phyloP scores from a whole-genome alignment of 2,113 vertebrate species.

The Lepus americanus region DNA sequence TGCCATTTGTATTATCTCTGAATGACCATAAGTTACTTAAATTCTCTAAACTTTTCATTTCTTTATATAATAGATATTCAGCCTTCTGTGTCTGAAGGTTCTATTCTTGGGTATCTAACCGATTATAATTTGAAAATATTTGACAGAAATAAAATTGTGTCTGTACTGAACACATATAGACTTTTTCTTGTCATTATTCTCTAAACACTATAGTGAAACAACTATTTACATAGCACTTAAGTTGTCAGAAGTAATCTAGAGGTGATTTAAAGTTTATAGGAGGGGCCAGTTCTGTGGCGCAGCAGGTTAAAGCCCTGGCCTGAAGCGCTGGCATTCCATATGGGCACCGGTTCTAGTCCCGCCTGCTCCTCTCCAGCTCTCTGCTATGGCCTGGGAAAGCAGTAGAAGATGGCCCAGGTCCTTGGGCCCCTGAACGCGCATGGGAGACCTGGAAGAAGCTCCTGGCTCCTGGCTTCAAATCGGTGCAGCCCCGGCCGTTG shows the following conservation, averaged over 20 bases:
- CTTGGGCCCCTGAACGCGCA: too few relatives aligned
- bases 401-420: too few relatives aligned
- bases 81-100: neutral
- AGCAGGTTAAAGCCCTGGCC: too few relatives aligned
- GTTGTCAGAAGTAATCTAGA: neutral
- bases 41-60: constrained; percentile 44
- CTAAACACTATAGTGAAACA: neutral
- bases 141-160: neutral
- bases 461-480: too few relatives aligned
- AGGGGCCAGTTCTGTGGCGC: neutral
- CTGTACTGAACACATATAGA: neutral
- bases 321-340: too few relatives aligned
- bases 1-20: neutral
- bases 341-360: too few relatives aligned
- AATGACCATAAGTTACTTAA: constrained; percentile 18
- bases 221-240: neutral
- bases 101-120: neutral
- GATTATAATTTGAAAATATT: neutral
- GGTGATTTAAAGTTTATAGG: neutral
- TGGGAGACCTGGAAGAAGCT: too few relatives aligned
- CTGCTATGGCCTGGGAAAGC: too few relatives aligned
- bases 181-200: neutral
- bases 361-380: too few relatives aligned
- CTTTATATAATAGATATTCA: neutral
- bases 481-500: too few relatives aligned